phyloP scores from a whole-genome alignment of 2,888 invertebrate genomes.

The Megaustenia siamemsis region DNA sequence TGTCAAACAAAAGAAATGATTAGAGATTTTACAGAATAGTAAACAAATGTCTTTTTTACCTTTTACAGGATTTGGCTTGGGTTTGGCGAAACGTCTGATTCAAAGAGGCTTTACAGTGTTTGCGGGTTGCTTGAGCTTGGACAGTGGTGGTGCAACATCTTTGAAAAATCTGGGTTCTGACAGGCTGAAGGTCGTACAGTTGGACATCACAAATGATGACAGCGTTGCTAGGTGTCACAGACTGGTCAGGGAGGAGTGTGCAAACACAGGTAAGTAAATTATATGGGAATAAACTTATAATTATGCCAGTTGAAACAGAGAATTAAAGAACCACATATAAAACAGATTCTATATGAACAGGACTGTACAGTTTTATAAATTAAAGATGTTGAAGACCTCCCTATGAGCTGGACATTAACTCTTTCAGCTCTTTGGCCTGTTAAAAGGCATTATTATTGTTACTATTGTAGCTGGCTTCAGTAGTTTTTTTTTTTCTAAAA shows the following conservation, averaged over 20 bases:
- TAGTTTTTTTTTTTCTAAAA: too few species aligned
- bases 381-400: too few species aligned
- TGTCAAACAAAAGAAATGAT: too few species aligned
- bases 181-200: constrained; percentile 49
- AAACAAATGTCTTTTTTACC: too few species aligned
- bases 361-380: too few species aligned
- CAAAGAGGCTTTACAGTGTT: constrained; percentile 50
- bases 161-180: constrained; percentile 38
- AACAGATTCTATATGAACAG: too few species aligned
- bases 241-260: constrained; percentile 47
- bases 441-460: too few species aligned
- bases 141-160: constrained; percentile 44
- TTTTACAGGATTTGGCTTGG: constrained; percentile 54
- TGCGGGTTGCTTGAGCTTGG: constrained; percentile 50
- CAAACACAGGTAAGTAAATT: constrained; percentile 39
- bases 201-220: constrained; percentile 56
- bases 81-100: constrained; percentile 47
- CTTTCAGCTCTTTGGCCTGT: too few species aligned
- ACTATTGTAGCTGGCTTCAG: too few species aligned
- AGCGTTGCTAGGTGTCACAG: constrained; percentile 47
- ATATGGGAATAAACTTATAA: not conserved
- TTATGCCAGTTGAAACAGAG: not conserved
- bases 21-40: too few species aligned
- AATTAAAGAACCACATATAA: not conserved
- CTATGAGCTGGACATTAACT: too few species aligned